Evolutionary conservation across 1,140 invertebrate genomes (phyloP), one percentile per base, ranked within the genome.

Genomic region (Polypedilum vanderplanki): DNA sequence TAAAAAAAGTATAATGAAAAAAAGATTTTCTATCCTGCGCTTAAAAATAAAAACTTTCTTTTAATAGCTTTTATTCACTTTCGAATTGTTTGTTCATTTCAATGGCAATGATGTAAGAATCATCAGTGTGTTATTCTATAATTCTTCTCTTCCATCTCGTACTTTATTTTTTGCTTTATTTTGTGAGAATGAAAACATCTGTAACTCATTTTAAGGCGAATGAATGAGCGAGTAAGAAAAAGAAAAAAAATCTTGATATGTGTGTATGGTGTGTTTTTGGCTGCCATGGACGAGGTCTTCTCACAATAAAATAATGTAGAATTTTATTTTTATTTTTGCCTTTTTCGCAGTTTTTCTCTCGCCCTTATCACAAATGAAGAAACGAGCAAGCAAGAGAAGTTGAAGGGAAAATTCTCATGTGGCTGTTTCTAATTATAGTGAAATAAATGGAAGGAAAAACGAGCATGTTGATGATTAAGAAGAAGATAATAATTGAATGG

Each of bases 241-340:
- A 46, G 40, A 41, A 41, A 46, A 57, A 57, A 57, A 57, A 57
- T 57, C 46, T 57, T 57, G 46, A 57, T 18, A 70, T 70, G 65
- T 70, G 24, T 33, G 24, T 33, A 33, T 33, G 24, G 24, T 33
- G 24, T 33, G 24, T 33, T 33, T 33, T 33, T 33, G 24, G 24
- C 24, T 33, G 24, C 24, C 24, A 33, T 20, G 17, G 8, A 22
- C 65, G 17, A 18, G 20, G 65, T 20, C 9, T 70, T 20, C 9
- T 70, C 17, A 70, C 65, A 70, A 70, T 70, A 70, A 70, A 70
- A 20, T 18, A 70, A 70, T 70, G 65, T 70, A 18, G 65, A 33
- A 70, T 70, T 70, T n/a, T 57, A 57, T 57, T 57, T 15, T 57
- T 57, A n/a, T n/a, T 57, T 33, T 57, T 57, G 46, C 46, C 46